Base-by-base conservation (phyloP, 2,797 vertebrate species). In the Helostoma temminkii region DNA sequence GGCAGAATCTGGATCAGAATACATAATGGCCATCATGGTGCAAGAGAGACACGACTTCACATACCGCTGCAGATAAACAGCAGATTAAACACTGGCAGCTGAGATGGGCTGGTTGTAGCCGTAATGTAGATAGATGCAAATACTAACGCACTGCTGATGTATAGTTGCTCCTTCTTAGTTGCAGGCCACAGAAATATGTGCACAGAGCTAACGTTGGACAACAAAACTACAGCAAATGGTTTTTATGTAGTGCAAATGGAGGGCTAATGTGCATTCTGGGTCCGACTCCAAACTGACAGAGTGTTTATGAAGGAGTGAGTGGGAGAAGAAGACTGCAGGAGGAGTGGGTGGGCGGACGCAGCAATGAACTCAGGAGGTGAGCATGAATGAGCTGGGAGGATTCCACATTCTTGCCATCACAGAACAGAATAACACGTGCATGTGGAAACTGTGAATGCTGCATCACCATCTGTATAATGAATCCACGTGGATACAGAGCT, bases 301-400 rank as follows among this genome's bases (percentile, higher is more conserved):
- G 43, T 66, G 68, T 83, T 61, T 71, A 57, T 46, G 63, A 61
- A 37, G 50, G 69, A 53, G 66, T 37, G 63, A 53, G 76, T 37
- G 66, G 61, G 69, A 71, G 67, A 62, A 22, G 69, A 56, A 76
- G 74, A 73, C 61, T 71, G 71, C 63, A 50, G 70, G 56, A 53
- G 52, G 60, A 77, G 76, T 71, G 72, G 71, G 57, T 80, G 59
- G 70, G 66, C 53, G 71, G 71, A 72, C 12, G 26, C 69, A 58
- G 53, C 10, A 9, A 47, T 75, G 70, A 74, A 82, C 71, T 82
- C 66, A 46, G 58, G 54, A 78, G 65, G 65, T 76, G 70, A 82
- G 70, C 42, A 12, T 61, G 55, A 80, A 81, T 56, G 74, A 79
- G 61, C 32, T 14, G 16, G 2, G 73, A 70, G 48, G 69, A 63